Evolutionary conservation across 2,888 invertebrate genomes (phyloP).

Genomic region (Eumacrocentrus americanus): DNA sequence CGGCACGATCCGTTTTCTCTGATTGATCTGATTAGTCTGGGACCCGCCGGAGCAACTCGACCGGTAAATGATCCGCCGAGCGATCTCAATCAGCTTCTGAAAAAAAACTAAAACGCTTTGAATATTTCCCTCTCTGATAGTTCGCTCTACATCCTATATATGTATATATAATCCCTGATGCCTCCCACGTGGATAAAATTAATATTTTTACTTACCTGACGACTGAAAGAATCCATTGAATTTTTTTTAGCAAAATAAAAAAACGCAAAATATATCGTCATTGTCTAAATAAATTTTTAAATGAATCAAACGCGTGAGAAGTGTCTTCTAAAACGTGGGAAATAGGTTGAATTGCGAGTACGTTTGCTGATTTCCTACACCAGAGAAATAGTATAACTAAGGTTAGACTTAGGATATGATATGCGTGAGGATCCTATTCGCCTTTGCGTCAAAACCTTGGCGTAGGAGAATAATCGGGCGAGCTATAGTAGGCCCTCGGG

Average conservation of each 20-base stretch:
- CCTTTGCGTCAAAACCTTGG: constrained; percentile 4
- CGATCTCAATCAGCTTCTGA: constrained; percentile 60
- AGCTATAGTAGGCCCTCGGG: constrained; percentile 11
- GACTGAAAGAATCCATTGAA: constrained; percentile 29
- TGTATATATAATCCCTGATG: not conserved
- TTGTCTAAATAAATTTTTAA: not conserved
- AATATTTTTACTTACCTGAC: constrained; percentile 25
- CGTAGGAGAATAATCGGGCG: constrained; percentile 13
- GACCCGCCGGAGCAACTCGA: constrained; percentile 47
- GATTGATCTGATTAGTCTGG: constrained; percentile 59
- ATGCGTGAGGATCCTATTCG: not conserved
- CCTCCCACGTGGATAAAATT: not conserved
- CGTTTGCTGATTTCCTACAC: not conserved
- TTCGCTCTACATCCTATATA: constrained; percentile 4
- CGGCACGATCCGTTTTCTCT: constrained; percentile 50
- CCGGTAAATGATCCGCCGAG: constrained; percentile 57
- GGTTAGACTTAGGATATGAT: not conserved
- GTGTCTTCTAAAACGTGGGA: not conserved
- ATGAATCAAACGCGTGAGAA: too few relatives aligned
- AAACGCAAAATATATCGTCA: constrained; percentile 1
- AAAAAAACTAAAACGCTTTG: constrained; percentile 50
- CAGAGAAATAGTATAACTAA: not conserved
- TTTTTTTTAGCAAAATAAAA: not conserved
- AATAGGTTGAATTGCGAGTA: not conserved
- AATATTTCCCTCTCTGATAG: constrained; percentile 11